Base-by-base conservation (phyloP, 2,888 invertebrate species). In the Spatulosminthurus flaviceps region DNA sequence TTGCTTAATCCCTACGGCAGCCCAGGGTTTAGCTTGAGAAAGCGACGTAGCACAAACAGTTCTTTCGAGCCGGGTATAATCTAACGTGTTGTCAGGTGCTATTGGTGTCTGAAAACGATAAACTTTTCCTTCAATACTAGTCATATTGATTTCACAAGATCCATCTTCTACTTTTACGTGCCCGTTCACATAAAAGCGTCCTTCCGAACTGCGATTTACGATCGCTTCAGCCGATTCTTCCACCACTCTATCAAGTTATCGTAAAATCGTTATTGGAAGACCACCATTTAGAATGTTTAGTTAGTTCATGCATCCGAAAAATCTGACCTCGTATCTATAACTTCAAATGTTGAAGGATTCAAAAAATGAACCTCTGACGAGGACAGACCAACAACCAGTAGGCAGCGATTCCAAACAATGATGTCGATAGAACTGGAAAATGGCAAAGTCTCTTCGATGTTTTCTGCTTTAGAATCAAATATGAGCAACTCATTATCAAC, bases 371-470 rank as follows among this genome's bases (percentile, higher is more conserved):
- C 79, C 72, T 83, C 81, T 9, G 83, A 82, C 0, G 82, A 78
- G 0, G 82, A 79, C 21, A 84, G 73, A 4, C 85, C 85, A 41
- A 84, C 61, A 16, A 85, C 34, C 2, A 85, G 41, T 26, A 85
- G 72, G 0, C 83, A 83, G 7, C 82, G 81, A 64, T 81, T 80
- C 85, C 85, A 85, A n/a, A 83, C 71, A 69, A 85, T 64, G 61
- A 85, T 82, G 77, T 85, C 85, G 42, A 84, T 80, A 1, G 51
- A 24, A 13, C 79, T 67, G 0, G 74, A 7, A 67, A 85, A 83
- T n/a, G 74, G 51, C 1, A 82, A 28, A 16, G 61, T 72, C 9
- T 76, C 60, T 0, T 29, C 61, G 7, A 79, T 72, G 13, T 70
- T 42, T 26, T 82, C 81, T 16, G 61, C 64, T n/a, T 81, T 73